These are phyloP conservation scores for Lepas anatifera DNA, from an alignment of 2,888 invertebrate genomes.

Conservation along the genomic window DNA sequence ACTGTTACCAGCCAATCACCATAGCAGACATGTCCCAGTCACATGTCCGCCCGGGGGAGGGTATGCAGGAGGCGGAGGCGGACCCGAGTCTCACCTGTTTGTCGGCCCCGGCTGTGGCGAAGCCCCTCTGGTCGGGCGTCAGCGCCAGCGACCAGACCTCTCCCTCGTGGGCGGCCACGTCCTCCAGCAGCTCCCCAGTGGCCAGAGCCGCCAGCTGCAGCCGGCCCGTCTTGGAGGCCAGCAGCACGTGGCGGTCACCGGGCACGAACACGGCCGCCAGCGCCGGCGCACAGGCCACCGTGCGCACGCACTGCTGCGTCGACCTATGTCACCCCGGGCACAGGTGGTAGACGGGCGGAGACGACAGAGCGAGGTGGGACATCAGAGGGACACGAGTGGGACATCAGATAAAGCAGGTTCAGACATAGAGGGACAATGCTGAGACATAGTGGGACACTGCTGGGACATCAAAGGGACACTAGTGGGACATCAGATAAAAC, in stretches of 20 bases:
- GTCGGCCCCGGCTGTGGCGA: conserved; percentile 15
- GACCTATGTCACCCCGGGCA: neutral
- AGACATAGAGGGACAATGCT: too few species aligned
- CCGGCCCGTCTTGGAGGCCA: conserved; percentile 72
- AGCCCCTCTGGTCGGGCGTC: conserved; percentile 59
- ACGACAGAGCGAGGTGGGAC: too few species aligned
- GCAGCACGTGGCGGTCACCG: conserved; percentile 76
- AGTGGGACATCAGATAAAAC: too few species aligned
- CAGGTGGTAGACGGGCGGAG: too few species aligned
- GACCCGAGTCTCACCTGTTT: conserved; percentile 6
- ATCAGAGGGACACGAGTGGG: too few species aligned
- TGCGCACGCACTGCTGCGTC: neutral
- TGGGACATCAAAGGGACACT: too few species aligned
- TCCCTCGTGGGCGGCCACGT: conserved; percentile 62
- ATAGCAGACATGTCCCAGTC: too few species aligned
- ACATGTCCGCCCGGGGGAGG: too few species aligned
- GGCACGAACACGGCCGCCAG: conserved; percentile 68
- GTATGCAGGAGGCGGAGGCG: too few species aligned
- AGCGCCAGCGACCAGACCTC: conserved; percentile 67
- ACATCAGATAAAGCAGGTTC: too few species aligned
- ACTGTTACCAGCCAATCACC: too few species aligned
- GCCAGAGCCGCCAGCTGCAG: conserved; percentile 74
- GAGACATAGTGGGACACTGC: too few species aligned
- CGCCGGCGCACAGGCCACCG: neutral
- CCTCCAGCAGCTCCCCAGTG: conserved; percentile 65